A percentile compares a stretch with the other conserved stretches of the same genome.
Conservation (phyloP, 1,140 invertebrate genomes). For the Sitobion miscanthi region DNA sequence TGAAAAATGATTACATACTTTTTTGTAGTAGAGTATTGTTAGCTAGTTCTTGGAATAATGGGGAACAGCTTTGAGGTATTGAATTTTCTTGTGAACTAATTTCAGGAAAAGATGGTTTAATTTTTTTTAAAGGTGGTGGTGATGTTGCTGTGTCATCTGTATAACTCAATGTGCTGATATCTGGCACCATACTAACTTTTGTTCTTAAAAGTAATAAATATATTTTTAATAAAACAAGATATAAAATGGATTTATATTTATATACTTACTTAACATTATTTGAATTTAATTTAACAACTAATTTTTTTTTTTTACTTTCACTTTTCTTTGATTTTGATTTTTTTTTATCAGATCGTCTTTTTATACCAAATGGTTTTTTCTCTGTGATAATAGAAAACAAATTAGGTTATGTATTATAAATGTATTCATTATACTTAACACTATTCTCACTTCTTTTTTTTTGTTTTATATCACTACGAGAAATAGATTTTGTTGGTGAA, state of each 20-base stretch:
- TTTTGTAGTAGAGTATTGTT: constrained; percentile 45
- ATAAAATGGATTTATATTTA: not conserved
- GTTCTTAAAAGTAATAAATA: not conserved
- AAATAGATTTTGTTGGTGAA: constrained; percentile 41
- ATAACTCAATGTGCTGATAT: not conserved
- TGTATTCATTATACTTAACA: not conserved
- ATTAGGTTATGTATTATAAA: not conserved
- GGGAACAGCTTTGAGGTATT: not conserved
- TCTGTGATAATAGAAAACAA: not conserved
- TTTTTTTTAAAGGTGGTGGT: constrained; percentile 9
- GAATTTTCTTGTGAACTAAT: not conserved
- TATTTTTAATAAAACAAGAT: constrained; percentile 17
- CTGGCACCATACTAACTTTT: not conserved
- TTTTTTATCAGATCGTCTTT: constrained; percentile 26
- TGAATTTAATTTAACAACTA: constrained; percentile 33
- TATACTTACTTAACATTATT: constrained; percentile 24
- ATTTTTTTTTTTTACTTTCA: constrained; percentile 32
- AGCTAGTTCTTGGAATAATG: constrained; percentile 21
- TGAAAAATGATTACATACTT: not conserved
- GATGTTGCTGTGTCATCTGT: not conserved
- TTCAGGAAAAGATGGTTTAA: not conserved
- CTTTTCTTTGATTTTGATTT: constrained; percentile 8
- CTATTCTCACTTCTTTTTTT: constrained; percentile 14
- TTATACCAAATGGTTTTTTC: constrained; percentile 18
- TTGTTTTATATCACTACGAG: not conserved